phyloP scores from a whole-genome alignment of 2,888 invertebrate species.

The Leptura quadrifasciata region DNA sequence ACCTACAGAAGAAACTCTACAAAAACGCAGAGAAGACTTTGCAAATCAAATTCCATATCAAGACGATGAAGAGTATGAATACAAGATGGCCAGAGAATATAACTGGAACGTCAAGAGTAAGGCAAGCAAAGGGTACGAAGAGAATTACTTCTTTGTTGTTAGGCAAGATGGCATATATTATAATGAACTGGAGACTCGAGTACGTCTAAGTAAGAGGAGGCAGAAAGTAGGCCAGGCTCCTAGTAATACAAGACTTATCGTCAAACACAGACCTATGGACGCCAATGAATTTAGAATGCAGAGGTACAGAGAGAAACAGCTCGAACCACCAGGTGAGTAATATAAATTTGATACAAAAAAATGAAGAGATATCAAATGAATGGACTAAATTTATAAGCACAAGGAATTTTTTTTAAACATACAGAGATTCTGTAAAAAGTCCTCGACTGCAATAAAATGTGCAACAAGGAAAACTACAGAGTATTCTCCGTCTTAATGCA shows the following conservation, averaged over 20 bases:
- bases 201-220: constrained; percentile 93
- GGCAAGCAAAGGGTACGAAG: constrained; percentile 85
- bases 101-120: constrained; percentile 99
- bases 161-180: constrained; percentile 94
- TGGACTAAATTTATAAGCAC: no score
- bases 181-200: constrained; percentile 96
- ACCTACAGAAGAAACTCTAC: constrained; percentile 93
- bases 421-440: no score
- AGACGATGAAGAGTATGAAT: constrained; percentile 96
- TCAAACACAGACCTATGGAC: constrained; percentile 91
- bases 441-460: no score
- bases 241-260: constrained; percentile 89
- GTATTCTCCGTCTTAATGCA: no score
- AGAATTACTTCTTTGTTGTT: constrained; percentile 97
- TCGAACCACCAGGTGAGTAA: constrained; percentile 85
- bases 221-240: constrained; percentile 81
- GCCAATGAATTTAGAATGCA: constrained; percentile 91
- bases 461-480: no score
- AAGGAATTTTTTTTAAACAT: no score
- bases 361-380: no score
- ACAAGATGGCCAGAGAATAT: constrained; percentile 97
- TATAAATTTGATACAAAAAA: no score
- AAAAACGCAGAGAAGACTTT: constrained; percentile 90
- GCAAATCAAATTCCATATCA: constrained; percentile 85
- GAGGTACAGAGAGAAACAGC: constrained; percentile 87